Conservation (phyloP, 1,140 invertebrate genomes). For the Penaeus chinensis region DNA sequence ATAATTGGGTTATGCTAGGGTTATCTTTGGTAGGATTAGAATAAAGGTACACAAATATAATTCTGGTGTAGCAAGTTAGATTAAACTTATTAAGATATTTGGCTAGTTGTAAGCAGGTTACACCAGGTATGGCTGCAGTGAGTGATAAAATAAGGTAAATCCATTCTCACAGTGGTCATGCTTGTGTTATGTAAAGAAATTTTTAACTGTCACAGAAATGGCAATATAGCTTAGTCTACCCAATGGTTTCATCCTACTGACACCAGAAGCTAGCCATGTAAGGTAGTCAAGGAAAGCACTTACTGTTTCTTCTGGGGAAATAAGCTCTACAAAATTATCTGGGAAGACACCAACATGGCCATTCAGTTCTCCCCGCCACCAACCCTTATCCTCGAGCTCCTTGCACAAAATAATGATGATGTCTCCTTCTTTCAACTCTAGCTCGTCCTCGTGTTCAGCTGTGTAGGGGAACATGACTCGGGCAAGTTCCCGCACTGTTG, state of each 20-base stretch:
- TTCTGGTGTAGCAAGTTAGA: constrained; percentile 63
- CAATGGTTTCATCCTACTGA: constrained; percentile 63
- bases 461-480: constrained; percentile 90
- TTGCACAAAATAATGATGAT: constrained; percentile 87
- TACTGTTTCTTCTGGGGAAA: constrained; percentile 67
- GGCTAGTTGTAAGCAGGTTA: too few relatives aligned
- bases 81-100: too few relatives aligned
- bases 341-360: constrained; percentile 94
- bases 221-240: constrained; percentile 66
- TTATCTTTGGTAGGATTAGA: constrained; percentile 14
- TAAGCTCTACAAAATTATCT: constrained; percentile 92
- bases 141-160: too few relatives aligned
- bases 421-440: constrained; percentile 89
- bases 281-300: constrained; percentile 64
- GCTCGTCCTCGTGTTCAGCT: constrained; percentile 93
- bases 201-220: constrained; percentile 48
- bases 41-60: constrained; percentile 67
- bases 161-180: too few relatives aligned
- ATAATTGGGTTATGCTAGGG: neutral
- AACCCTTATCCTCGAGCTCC: constrained; percentile 89
- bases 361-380: constrained; percentile 95
- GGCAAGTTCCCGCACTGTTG: constrained; percentile 78
- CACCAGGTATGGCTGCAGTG: too few relatives aligned
- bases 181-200: too few relatives aligned
- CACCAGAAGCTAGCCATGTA: constrained; percentile 62